Evolutionary conservation across 1,140 invertebrate species (phyloP).

Genomic region (Hirudo medicinalis): DNA sequence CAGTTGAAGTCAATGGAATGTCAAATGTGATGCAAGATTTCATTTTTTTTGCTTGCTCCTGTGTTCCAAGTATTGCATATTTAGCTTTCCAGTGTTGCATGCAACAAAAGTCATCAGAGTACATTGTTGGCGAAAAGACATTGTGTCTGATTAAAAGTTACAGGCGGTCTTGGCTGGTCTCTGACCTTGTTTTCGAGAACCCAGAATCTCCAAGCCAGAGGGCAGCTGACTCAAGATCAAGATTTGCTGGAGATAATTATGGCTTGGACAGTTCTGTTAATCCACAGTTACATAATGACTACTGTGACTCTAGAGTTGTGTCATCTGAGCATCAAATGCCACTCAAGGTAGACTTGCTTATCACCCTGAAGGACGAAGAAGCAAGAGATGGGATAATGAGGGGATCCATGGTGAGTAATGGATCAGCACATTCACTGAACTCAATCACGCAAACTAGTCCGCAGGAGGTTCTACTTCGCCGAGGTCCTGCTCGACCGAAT

Average conservation of each 20-base stretch:
- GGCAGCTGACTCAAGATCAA: not conserved
- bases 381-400: not conserved
- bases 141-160: constrained; percentile 13
- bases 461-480: not conserved
- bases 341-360: constrained; percentile 14
- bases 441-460: not conserved
- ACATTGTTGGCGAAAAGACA: not conserved
- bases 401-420: constrained; percentile 8
- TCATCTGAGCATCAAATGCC: not conserved
- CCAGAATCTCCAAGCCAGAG: not conserved
- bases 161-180: constrained; percentile 19
- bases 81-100: constrained; percentile 7
- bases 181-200: constrained; percentile 13
- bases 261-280: not conserved
- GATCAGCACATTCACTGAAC: constrained; percentile 12
- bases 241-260: constrained; percentile 3
- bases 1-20: not conserved
- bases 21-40: constrained; percentile 6
- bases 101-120: not conserved
- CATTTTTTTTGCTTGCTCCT: constrained; percentile 4
- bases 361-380: constrained; percentile 14
- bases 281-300: not conserved
- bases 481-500: not conserved
- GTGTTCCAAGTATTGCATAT: not conserved
- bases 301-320: not conserved